These are phyloP conservation scores for Spicauda simplicius DNA, from an alignment of 2,888 invertebrate species.

Conservation along the genomic window DNA sequence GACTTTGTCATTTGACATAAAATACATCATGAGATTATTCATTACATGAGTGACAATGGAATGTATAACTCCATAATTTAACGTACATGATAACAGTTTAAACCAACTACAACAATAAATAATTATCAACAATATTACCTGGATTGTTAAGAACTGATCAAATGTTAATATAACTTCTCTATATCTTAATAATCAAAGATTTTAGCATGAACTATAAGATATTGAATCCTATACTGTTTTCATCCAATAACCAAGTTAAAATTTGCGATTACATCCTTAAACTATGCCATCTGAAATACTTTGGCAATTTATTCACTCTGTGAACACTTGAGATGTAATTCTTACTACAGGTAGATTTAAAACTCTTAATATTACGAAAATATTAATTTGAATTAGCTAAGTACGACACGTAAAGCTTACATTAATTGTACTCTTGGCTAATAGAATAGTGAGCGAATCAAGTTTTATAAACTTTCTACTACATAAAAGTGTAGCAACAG, in stretches of 20 bases:
- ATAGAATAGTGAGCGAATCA: constrained; percentile 21
- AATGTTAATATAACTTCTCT: background rate
- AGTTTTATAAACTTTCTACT: constrained; percentile 18
- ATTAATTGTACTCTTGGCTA: constrained; percentile 51
- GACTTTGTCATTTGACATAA: constrained; percentile 21
- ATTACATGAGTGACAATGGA: constrained; percentile 59
- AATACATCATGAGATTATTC: constrained; percentile 32
- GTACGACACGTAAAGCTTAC: constrained; percentile 48
- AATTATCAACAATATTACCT: constrained; percentile 14
- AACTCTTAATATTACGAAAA: constrained; percentile 21
- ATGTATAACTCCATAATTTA: constrained; percentile 53
- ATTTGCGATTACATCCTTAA: background rate
- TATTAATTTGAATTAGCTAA: constrained; percentile 36
- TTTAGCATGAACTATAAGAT: background rate
- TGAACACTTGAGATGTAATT: constrained; percentile 33
- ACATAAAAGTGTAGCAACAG: constrained; percentile 2
- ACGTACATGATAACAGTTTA: constrained; percentile 39
- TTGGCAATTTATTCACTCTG: constrained; percentile 3
- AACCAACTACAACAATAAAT: constrained; percentile 44
- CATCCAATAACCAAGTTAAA: background rate
- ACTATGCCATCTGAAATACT: background rate
- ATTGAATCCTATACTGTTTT: background rate
- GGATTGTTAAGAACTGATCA: background rate
- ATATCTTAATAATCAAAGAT: background rate
- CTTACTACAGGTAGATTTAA: constrained; percentile 36